A percentile compares a stretch with the other conserved stretches of the same genome.
These are phyloP conservation scores for Acipenser ruthenus DNA, from an alignment of 2,797 vertebrate genomes.

Conservation along the genomic window DNA sequence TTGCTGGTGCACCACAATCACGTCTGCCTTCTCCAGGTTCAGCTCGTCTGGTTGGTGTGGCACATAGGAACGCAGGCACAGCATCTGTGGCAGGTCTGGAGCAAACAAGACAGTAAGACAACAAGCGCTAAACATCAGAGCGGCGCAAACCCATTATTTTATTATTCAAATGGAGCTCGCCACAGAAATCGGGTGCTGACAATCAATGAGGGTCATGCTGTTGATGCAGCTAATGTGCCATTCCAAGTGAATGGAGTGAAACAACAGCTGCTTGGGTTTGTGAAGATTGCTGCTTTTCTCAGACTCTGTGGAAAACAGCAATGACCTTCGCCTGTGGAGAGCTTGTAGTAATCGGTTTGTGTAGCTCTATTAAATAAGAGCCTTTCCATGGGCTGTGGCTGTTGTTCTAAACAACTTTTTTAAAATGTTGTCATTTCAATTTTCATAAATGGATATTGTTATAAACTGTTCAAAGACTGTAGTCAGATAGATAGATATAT, in stretches of 20 bases:
- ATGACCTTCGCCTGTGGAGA: too few relatives aligned
- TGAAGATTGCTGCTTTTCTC: too few relatives aligned
- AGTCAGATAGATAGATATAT: too few relatives aligned
- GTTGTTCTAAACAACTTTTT: too few relatives aligned
- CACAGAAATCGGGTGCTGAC: background rate
- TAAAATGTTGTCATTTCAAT: too few relatives aligned
- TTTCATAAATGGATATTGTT: too few relatives aligned
- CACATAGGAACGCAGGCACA: constrained; percentile 77
- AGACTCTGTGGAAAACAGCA: too few relatives aligned
- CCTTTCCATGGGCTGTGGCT: too few relatives aligned
- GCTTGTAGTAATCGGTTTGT: too few relatives aligned
- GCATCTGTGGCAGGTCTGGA: constrained; percentile 77
- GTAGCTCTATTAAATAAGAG: too few relatives aligned
- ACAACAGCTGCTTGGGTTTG: too few relatives aligned
- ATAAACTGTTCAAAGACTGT: too few relatives aligned
- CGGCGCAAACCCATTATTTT: background rate
- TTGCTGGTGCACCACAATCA: constrained; percentile 76
- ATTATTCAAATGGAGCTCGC: background rate
- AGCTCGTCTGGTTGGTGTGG: constrained; percentile 86
- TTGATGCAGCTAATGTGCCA: background rate
- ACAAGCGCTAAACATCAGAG: background rate
- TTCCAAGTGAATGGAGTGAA: background rate
- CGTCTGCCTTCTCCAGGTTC: constrained; percentile 87
- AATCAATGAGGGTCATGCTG: background rate
- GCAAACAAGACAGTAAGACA: constrained; percentile 12